Evolutionary conservation across 64 coral and sea anemone species (phyloP), one percentile per base, ranked within the genome.

Genomic region (Pachyseris speciosa): DNA sequence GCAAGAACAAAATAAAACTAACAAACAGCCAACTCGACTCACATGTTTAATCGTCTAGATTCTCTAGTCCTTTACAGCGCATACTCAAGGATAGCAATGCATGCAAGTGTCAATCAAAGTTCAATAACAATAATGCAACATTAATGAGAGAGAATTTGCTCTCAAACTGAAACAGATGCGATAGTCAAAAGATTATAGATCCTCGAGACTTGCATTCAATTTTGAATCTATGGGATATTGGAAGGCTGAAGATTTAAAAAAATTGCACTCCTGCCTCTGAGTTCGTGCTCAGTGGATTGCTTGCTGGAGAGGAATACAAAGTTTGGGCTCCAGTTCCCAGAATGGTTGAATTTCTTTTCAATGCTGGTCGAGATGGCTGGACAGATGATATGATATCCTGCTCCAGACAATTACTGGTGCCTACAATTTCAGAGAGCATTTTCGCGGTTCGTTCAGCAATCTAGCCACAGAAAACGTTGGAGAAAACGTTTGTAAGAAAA

Each of bases 401-500:
- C n/a, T n/a, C n/a, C n/a, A n/a, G n/a, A n/a, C n/a, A 93, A 93
- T 64, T 93, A 64, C 36, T 93, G 91, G 83, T 93, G 91, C 50
- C 64, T 63, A 74, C 91, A 93, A 22, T 87, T 86, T 86, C 70
- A 93, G 79, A 93, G 80, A 78, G 91, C 91, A 53, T 83, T 93
- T 67, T 83, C 77, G 42, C 61, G 89, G 37, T 91, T 84, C 73
- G 89, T 91, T 42, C 74, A 47, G 38, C 89, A 91, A 34, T 90
- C 87, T 66, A 91, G 89, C 78, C 84, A 91, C 66, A 91, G 87
- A 72, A 91, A 91, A 47, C 45, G 74, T 69, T 91, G 32, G 78
- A 91, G 71, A 83, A 91, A 91, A 91, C 89, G 59, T 91, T 91
- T 91, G 80, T 68, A 73, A 91, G 89, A 83, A 91, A 84, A 84